Evolutionary conservation across 2,888 invertebrate genomes (phyloP).

Genomic region (Pemphredon lugubris): DNA sequence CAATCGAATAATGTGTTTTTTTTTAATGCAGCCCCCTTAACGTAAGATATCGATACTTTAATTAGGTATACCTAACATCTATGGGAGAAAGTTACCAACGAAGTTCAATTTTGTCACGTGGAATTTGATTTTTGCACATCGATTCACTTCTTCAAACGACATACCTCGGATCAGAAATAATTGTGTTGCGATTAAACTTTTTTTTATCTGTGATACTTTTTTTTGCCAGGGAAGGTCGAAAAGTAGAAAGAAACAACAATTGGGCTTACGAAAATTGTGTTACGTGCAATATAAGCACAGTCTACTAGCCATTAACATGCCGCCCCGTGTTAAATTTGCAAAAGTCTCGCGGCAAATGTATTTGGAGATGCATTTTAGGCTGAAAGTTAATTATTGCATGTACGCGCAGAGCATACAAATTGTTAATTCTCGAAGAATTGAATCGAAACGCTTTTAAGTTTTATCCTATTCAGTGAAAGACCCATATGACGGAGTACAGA

Average conservation of each 20-base stretch:
- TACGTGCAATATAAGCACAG: conserved; percentile 10
- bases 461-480: conserved; percentile 21
- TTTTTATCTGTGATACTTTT: conserved; percentile 63
- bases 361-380: conserved; percentile 17
- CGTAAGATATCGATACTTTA: conserved; percentile 44
- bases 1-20: conserved; percentile 29
- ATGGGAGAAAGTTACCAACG: conserved; percentile 52
- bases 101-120: conserved; percentile 44
- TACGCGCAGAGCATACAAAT: conserved; percentile 11
- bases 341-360: conserved; percentile 25
- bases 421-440: conserved; percentile 63
- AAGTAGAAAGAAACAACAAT: conserved; percentile 30
- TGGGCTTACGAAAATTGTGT: conserved; percentile 24
- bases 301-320: too few species aligned
- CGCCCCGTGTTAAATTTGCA: too few species aligned
- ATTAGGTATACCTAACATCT: conserved; percentile 49
- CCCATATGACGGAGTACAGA: conserved; percentile 7
- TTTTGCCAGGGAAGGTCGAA: conserved; percentile 23
- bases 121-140: conserved; percentile 56
- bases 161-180: conserved; percentile 42
- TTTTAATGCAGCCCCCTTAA: conserved; percentile 34
- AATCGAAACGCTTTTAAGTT: conserved; percentile 60
- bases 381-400: conserved; percentile 17
- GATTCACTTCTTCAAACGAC: conserved; percentile 65
- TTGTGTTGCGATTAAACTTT: conserved; percentile 32